Percentiles rank a stretch among this genome's conserved stretches.
These are phyloP conservation scores for Eupithecia dodoneata DNA, from an alignment of 2,888 invertebrate species.

Conservation along the genomic window DNA sequence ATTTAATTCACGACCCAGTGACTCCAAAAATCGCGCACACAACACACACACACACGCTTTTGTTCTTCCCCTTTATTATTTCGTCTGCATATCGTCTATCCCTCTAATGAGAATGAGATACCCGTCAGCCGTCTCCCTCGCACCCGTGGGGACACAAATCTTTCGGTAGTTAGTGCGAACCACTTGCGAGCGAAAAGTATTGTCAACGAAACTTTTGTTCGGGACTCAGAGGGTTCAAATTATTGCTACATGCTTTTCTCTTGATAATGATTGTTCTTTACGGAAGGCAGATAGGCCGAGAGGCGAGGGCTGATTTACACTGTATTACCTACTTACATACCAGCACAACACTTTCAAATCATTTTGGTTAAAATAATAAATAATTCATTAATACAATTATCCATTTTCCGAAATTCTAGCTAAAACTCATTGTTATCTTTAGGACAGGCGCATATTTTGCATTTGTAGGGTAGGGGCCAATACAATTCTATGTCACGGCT, in stretches of 20 bases:
- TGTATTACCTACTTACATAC: not conserved
- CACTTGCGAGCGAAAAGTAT: constrained; percentile 48
- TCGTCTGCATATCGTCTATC: constrained; percentile 15
- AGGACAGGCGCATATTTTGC: not conserved
- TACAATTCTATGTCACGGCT: no score
- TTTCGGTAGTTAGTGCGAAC: constrained; percentile 52
- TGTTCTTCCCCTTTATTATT: not conserved
- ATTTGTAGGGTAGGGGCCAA: not conserved
- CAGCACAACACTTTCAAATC: not conserved
- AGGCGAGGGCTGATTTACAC: not conserved
- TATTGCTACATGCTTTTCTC: constrained; percentile 20
- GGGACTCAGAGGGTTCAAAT: constrained; percentile 28
- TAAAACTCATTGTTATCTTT: not conserved
- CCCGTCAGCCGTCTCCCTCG: constrained; percentile 23
- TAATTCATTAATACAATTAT: no score
- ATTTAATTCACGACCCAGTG: constrained; percentile 1
- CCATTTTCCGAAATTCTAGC: no score
- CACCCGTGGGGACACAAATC: constrained; percentile 51
- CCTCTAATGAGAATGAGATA: constrained; percentile 34
- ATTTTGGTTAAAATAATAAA: not conserved
- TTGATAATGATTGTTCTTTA: constrained; percentile 10
- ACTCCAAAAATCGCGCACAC: not conserved
- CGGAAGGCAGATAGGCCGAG: not conserved
- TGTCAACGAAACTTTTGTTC: constrained; percentile 53
- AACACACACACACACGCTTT: not conserved